Evolutionary conservation across 1,140 invertebrate genomes (phyloP).

Genomic region (Choristoneura fumiferana): DNA sequence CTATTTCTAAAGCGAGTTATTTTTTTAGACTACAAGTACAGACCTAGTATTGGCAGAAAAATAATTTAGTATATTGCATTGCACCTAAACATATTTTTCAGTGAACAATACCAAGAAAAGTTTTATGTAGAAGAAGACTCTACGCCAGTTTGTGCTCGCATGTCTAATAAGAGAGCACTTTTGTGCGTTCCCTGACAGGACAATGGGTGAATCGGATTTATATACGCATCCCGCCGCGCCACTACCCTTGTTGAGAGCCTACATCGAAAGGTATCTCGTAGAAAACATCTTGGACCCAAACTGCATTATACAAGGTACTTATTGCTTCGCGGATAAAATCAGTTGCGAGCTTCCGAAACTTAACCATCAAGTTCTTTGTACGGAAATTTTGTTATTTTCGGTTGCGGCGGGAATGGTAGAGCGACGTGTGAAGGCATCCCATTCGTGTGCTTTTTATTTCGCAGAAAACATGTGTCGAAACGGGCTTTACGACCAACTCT

Average conservation of each 20-base stretch:
- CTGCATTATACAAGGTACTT: background rate
- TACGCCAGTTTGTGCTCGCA: background rate
- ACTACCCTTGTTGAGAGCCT: constrained; percentile 14
- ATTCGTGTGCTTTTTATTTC: constrained; percentile 10
- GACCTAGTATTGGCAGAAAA: too few relatives aligned
- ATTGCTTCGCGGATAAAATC: background rate
- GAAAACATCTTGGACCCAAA: background rate
- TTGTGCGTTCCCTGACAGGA: constrained; percentile 41
- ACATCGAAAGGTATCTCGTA: background rate
- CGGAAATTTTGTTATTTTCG: constrained; percentile 6
- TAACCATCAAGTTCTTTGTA: constrained; percentile 1
- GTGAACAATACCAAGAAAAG: too few relatives aligned
- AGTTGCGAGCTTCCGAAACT: background rate
- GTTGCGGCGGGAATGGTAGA: constrained; percentile 11
- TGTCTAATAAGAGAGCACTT: constrained; percentile 36
- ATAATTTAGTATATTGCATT: too few relatives aligned
- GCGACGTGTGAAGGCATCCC: constrained; percentile 15
- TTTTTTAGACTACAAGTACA: too few relatives aligned
- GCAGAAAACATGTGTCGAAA: constrained; percentile 18
- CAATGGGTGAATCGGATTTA: constrained; percentile 50
- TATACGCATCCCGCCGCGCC: constrained; percentile 45
- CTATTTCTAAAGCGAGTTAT: too few relatives aligned
- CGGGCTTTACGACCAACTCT: constrained; percentile 13
- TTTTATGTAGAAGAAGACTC: background rate
- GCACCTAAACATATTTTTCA: too few relatives aligned